phyloP scores from a whole-genome alignment of 2,888 invertebrate genomes.

The Thyatira batis region DNA sequence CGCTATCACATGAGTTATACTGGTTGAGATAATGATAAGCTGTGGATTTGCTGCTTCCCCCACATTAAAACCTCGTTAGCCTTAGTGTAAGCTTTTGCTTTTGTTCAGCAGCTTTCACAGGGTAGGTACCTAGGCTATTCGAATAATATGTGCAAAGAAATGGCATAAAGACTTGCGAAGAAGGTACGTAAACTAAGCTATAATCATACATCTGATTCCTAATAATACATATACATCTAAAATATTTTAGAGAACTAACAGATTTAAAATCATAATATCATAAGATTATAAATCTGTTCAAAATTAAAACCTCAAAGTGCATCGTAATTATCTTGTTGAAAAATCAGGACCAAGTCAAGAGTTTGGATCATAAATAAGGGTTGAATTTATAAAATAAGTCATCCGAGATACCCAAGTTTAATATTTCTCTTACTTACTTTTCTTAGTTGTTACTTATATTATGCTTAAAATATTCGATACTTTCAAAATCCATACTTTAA shows the following conservation, averaged over 20 bases:
- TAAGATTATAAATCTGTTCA: slow-evolving; percentile 25
- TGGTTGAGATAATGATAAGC: slow-evolving; percentile 68
- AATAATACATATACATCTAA: too few relatives aligned
- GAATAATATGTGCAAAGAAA: neutral
- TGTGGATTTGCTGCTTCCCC: slow-evolving; percentile 51
- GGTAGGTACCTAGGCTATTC: slow-evolving; percentile 16
- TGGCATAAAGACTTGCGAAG: neutral
- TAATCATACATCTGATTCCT: too few relatives aligned
- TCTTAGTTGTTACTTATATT: neutral
- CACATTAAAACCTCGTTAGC: slow-evolving; percentile 78
- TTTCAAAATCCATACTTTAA: neutral
- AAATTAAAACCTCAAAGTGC: slow-evolving; percentile 41
- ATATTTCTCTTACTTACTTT: slow-evolving; percentile 17
- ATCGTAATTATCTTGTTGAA: slow-evolving; percentile 40
- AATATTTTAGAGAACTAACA: too few relatives aligned
- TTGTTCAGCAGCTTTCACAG: slow-evolving; percentile 48
- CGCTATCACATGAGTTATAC: slow-evolving; percentile 67
- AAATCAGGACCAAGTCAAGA: slow-evolving; percentile 47
- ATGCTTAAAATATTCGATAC: neutral
- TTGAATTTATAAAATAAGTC: slow-evolving; percentile 53
- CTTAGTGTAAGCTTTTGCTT: slow-evolving; percentile 52
- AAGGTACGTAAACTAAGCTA: neutral
- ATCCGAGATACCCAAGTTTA: slow-evolving; percentile 46
- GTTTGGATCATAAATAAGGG: slow-evolving; percentile 55
- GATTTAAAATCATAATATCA: neutral